These are phyloP conservation scores for Syngnathus rostellatus DNA, from an alignment of 2,797 vertebrate genomes.

Conservation along the genomic window DNA sequence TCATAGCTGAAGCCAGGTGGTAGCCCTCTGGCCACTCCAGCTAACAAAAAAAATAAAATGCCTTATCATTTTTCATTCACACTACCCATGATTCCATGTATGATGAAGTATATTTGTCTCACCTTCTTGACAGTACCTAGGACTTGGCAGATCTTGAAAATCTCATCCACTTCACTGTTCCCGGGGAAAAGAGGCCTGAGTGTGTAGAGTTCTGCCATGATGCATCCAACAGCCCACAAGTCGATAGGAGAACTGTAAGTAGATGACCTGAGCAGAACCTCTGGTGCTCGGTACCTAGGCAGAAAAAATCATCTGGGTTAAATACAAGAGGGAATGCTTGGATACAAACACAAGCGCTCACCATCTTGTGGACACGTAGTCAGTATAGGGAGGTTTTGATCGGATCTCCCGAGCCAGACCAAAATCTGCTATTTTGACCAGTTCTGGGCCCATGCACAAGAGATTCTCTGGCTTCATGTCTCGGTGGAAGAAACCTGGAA, in stretches of 20 bases:
- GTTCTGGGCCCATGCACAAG: conserved; percentile 93
- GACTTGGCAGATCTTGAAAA: conserved; percentile 99
- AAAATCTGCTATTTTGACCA: conserved; percentile 98
- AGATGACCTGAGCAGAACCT: conserved; percentile 87
- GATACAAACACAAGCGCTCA: conserved; percentile 44
- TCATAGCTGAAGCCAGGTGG: conserved; percentile 89
- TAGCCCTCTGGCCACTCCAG: conserved; percentile 91
- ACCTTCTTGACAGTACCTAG: conserved; percentile 95
- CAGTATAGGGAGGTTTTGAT: conserved; percentile 94
- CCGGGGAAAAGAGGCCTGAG: conserved; percentile 94
- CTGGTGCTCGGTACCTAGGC: conserved; percentile 91
- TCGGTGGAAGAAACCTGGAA: conserved; percentile 89
- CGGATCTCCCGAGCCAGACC: conserved; percentile 93
- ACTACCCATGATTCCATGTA: background rate
- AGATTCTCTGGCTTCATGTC: conserved; percentile 99
- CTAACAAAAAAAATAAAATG: conserved; percentile 50
- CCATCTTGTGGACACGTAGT: conserved; percentile 97
- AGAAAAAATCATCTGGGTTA: background rate
- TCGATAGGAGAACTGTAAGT: conserved; percentile 94
- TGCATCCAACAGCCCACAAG: conserved; percentile 95
- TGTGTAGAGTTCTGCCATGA: conserved; percentile 96
- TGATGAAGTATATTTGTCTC: conserved; percentile 23
- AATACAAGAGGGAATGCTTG: background rate
- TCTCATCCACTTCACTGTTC: conserved; percentile 94
- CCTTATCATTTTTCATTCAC: background rate